Conservation (phyloP, 1,140 invertebrate species). For the Pogonomyrmex barbatus region DNA sequence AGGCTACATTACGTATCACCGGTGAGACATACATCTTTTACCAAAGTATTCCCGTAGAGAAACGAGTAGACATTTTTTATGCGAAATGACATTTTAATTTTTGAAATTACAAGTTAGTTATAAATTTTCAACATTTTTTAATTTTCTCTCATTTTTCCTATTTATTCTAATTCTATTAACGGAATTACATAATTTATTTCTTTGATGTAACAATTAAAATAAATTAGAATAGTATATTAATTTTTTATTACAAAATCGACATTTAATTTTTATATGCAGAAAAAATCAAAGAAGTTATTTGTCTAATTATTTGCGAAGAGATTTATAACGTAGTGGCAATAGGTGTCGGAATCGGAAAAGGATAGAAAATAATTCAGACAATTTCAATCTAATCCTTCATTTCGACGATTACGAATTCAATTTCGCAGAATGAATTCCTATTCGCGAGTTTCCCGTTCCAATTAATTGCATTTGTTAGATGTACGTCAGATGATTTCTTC, state of each 20-base stretch:
- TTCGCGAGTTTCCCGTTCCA: constrained; percentile 30
- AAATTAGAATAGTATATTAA: background rate
- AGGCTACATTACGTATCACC: background rate
- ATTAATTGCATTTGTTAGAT: constrained; percentile 46
- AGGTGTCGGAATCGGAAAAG: constrained; percentile 12
- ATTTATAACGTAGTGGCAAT: background rate
- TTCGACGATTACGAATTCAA: constrained; percentile 37
- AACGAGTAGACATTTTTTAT: background rate
- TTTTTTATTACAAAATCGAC: background rate
- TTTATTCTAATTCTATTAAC: constrained; percentile 14
- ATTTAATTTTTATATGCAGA: constrained; percentile 5
- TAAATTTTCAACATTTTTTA: background rate
- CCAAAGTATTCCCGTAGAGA: background rate
- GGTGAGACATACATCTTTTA: background rate
- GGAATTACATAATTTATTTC: background rate
- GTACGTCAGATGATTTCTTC: background rate
- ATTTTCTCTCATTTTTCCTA: background rate
- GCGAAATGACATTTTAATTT: background rate
- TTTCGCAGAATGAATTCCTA: constrained; percentile 41
- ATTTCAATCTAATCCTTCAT: constrained; percentile 44
- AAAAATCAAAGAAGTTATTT: constrained; percentile 4
- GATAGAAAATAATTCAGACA: constrained; percentile 21
- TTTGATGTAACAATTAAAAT: background rate
- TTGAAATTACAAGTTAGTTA: background rate
- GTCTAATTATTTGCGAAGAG: constrained; percentile 1